Evolutionary conservation across 2,113 vertebrate genomes (phyloP), one percentile per base, ranked within the genome.

Genomic region (Penelope pileata): DNA sequence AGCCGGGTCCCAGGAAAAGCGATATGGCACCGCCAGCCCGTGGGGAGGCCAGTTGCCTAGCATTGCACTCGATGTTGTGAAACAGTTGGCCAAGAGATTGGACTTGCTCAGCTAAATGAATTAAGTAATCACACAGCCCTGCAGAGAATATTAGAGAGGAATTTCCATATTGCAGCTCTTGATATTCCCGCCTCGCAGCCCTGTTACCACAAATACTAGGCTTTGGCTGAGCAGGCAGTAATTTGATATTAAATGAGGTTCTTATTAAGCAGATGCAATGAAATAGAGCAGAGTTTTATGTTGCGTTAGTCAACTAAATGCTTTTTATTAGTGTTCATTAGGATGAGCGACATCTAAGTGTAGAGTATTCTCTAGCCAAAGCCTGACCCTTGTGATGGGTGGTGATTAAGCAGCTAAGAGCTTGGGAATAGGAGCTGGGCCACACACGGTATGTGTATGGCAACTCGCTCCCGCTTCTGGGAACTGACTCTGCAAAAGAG

Each of bases 281-380:
- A 97, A 97, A 97, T 34, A 84, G 83, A 62, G 83, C 86, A 86
- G 94, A 90, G 95, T 96, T 97, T 98, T 97, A 93, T 90, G 86
- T 96, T 97, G 97, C 93, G 83, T 97, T 98, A 97, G 97, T 97
- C 98, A 97, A 97, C 96, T 97, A 96, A 98, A 97, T 95, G 93
- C 83, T 96, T 98, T 98, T 98, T 98, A 99, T 98, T 98, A 98
- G 96, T 82, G 68, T 98, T 99, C 98, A 98, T 99, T 99, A 98
- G 97, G 95, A 96, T 84, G 93, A 97, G 90, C 95, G 97, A 98
- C 97, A 98, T 97, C 95, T 97, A 96, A 95, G 94, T 86, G 83
- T 91, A 88, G 68, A 54, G 84, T 96, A 94, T 97, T 98, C 98
- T 98, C 98, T 97, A 98, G 96, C 96, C 95, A 91, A 96, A 92